Conservation (phyloP, 1,140 invertebrate species). For the Cydia pomonella region DNA sequence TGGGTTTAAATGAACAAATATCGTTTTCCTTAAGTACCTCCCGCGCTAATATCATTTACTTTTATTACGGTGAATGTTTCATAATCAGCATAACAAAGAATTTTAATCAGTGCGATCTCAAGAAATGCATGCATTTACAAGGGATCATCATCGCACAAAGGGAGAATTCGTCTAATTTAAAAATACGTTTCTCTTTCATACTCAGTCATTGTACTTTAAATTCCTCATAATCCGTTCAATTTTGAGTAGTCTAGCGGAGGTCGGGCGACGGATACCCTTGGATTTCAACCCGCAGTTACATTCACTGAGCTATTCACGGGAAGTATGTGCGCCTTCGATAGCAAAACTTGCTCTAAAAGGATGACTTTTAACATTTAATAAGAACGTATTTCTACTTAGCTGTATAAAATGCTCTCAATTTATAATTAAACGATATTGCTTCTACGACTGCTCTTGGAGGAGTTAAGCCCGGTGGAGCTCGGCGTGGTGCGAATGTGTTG, state of each 20-base stretch:
- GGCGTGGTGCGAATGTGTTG: slow-evolving; percentile 73
- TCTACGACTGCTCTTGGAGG: slow-evolving; percentile 55
- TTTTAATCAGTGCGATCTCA: slow-evolving; percentile 48
- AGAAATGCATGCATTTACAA: slow-evolving; percentile 41
- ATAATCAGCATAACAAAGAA: slow-evolving; percentile 52
- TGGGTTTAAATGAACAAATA: neutral
- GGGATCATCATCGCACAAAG: slow-evolving; percentile 44
- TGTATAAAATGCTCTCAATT: slow-evolving; percentile 5
- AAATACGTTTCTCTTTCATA: slow-evolving; percentile 70
- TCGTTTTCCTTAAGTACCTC: neutral
- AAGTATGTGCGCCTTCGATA: neutral
- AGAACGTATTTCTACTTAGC: neutral
- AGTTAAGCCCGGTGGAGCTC: slow-evolving; percentile 64
- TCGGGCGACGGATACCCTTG: slow-evolving; percentile 71
- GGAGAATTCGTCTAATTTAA: slow-evolving; percentile 64
- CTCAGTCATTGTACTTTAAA: slow-evolving; percentile 77
- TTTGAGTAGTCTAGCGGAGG: slow-evolving; percentile 68
- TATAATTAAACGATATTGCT: slow-evolving; percentile 46
- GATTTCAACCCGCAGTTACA: slow-evolving; percentile 64
- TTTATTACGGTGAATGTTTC: slow-evolving; percentile 34
- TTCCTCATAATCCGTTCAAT: slow-evolving; percentile 80
- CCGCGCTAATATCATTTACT: neutral
- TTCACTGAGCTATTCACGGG: slow-evolving; percentile 35
- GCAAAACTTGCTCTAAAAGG: neutral
- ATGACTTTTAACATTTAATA: neutral